A percentile compares a stretch with the other conserved stretches of the same genome.
Evolutionary conservation across 2,113 vertebrate genomes (phyloP).

Genomic region (Loxodonta africana): DNA sequence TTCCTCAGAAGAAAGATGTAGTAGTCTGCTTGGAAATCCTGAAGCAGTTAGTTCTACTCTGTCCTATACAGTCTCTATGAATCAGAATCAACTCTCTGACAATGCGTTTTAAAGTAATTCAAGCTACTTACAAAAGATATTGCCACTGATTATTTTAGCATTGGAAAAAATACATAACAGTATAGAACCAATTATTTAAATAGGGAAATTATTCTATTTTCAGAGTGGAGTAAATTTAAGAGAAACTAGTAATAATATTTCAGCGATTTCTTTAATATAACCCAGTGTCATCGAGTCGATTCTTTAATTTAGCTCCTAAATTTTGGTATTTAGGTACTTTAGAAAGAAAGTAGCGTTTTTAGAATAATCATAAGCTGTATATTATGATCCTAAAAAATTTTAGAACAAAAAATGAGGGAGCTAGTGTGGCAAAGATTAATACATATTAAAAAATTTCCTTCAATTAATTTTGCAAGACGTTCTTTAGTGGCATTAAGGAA

Average conservation of each 20-base stretch:
- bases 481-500: conserved; percentile 15
- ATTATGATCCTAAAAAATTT: conserved; percentile 9
- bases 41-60: no score
- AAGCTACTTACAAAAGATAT: neutral
- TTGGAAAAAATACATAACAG: neutral
- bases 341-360: conserved; percentile 11
- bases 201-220: conserved; percentile 24
- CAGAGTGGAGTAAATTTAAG: conserved; percentile 32
- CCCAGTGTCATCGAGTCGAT: neutral
- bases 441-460: neutral
- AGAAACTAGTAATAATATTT: conserved; percentile 20
- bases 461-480: neutral
- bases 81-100: no score
- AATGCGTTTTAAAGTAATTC: neutral
- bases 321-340: neutral
- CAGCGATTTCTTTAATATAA: neutral
- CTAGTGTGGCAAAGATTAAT: neutral
- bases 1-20: no score
- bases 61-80: no score
- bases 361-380: neutral
- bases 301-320: neutral
- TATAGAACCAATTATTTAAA: neutral
- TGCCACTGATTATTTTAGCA: neutral
- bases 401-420: neutral
- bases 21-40: no score